These are phyloP conservation scores for Lytechinus pictus DNA, from an alignment of 35 echinoderm and acorn worm species.

Conservation along the genomic window DNA sequence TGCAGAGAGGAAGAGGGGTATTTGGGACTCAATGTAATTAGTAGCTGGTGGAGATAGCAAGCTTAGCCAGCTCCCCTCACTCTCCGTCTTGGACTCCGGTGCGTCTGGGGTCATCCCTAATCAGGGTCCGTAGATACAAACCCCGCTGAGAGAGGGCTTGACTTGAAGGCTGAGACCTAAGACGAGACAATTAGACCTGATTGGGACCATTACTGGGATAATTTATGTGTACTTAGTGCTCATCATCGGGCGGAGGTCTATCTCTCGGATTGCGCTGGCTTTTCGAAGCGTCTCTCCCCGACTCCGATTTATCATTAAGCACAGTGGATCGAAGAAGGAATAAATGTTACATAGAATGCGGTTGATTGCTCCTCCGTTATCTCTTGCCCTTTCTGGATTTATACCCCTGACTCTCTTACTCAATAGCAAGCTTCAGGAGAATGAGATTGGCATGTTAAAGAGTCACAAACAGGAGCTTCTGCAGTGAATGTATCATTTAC, in stretches of 20 bases:
- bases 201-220: neutral
- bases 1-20: neutral
- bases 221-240: conserved; percentile 4
- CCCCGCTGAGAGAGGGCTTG: neutral
- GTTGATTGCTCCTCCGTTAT: neutral
- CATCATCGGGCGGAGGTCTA: neutral
- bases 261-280: neutral
- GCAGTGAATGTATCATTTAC: neutral
- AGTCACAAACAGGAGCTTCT: neutral
- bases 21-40: neutral
- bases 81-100: neutral
- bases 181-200: conserved; percentile 17
- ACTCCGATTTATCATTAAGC: neutral
- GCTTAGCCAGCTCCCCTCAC: neutral
- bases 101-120: neutral
- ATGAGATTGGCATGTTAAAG: neutral
- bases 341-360: neutral
- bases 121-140: neutral
- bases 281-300: neutral
- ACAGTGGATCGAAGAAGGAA: neutral
- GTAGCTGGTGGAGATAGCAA: neutral
- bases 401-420: neutral
- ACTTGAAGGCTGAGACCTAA: neutral
- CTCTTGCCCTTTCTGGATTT: neutral
- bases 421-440: neutral